These are phyloP conservation scores for Emys orbicularis DNA, from an alignment of 2,797 vertebrate genomes.

Conservation along the genomic window DNA sequence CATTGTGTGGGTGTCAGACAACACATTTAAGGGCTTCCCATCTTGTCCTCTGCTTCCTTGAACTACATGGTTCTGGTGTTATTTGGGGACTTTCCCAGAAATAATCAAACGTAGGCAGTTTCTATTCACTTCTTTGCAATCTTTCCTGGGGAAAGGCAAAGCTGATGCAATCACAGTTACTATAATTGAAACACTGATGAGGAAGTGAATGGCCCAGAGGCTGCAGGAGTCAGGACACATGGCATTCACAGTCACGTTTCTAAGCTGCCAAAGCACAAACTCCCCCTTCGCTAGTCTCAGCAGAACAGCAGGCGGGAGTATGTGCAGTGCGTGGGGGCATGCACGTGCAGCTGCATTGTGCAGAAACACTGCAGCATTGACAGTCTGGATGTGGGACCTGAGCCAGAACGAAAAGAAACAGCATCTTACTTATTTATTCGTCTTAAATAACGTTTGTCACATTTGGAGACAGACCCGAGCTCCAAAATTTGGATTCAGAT, in stretches of 20 bases:
- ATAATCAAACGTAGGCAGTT: not conserved
- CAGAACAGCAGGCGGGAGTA: rapidly evolving
- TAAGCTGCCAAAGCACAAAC: not conserved
- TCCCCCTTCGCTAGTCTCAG: rapidly evolving
- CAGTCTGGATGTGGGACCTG: not conserved
- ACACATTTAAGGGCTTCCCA: not conserved
- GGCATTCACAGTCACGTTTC: not conserved
- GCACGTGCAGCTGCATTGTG: not conserved
- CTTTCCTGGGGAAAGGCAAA: not conserved
- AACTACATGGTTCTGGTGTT: not conserved
- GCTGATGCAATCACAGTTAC: not conserved
- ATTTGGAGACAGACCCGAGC: slow-evolving; percentile 47
- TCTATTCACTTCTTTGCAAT: not conserved
- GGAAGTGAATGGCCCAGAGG: rapidly evolving
- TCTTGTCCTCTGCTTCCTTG: not conserved
- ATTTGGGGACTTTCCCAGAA: not conserved
- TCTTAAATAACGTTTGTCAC: slow-evolving; percentile 52
- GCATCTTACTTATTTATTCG: slow-evolving; percentile 4
- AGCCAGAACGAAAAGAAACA: not conserved
- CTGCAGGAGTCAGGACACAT: not conserved
- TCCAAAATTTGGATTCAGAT: slow-evolving; percentile 35
- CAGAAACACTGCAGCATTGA: slow-evolving; percentile 4
- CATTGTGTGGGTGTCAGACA: not conserved
- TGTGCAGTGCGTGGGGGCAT: rapidly evolving
- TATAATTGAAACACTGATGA: rapidly evolving